Evolutionary conservation across 1,140 invertebrate genomes (phyloP).

Genomic region (Ptiloglossa arizonensis): DNA sequence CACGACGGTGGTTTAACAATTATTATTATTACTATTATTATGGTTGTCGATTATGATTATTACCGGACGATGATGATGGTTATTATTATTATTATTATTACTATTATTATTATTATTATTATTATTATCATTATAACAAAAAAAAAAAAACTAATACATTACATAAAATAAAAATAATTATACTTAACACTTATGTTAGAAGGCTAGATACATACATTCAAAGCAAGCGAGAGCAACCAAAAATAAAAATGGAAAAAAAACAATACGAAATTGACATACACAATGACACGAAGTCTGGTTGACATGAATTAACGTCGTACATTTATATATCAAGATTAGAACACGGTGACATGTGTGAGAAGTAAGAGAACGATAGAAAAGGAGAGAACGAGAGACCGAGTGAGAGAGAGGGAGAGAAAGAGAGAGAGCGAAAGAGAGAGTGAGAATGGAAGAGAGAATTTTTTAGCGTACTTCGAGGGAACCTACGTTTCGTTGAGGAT

Average conservation of each 20-base stretch:
- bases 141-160: conserved; percentile 70
- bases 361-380: conserved; percentile 7
- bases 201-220: conserved; percentile 76
- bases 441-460: conserved; percentile 40
- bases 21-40: conserved; percentile 73
- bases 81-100: conserved; percentile 73
- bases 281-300: conserved; percentile 54
- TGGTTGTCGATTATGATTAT: conserved; percentile 70
- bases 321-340: conserved; percentile 66
- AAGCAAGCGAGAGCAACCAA: conserved; percentile 62
- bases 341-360: conserved; percentile 64
- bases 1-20: conserved; percentile 63
- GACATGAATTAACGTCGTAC: conserved; percentile 65
- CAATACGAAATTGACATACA: conserved; percentile 22
- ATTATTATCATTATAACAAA: conserved; percentile 70
- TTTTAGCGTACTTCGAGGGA: conserved; percentile 61
- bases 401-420: not conserved
- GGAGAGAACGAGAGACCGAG: not conserved
- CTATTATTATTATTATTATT: conserved; percentile 70
- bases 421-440: not conserved
- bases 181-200: conserved; percentile 77
- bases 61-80: conserved; percentile 70
- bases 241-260: conserved; percentile 9
- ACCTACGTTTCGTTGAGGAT: conserved; percentile 55
- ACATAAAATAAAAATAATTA: conserved; percentile 74